phyloP scores from a whole-genome alignment of 2,888 invertebrate genomes.

The Orthonevra nobilis region DNA sequence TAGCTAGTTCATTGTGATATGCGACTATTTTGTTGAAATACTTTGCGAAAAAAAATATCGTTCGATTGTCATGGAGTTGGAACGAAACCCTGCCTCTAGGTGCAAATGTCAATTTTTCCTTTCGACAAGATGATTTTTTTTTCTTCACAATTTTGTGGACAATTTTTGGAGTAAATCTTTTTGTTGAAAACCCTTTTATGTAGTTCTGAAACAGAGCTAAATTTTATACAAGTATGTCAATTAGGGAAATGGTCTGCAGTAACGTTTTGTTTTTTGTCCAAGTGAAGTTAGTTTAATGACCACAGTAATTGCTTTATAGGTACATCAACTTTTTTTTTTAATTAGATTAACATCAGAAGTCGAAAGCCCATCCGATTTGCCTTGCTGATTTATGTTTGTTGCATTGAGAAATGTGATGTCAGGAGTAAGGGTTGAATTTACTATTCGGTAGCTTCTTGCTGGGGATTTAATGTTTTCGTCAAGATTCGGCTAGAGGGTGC shows the following conservation, averaged over 20 bases:
- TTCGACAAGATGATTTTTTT: conserved; percentile 15
- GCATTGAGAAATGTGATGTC: neutral
- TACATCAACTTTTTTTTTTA: conserved; percentile 50
- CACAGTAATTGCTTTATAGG: conserved; percentile 54
- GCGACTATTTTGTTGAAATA: conserved; percentile 18
- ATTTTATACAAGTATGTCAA: too few relatives aligned
- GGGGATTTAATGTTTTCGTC: conserved; percentile 28
- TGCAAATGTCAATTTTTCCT: conserved; percentile 68
- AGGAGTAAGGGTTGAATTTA: neutral
- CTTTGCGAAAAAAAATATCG: conserved; percentile 42
- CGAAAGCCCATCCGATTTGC: conserved; percentile 41
- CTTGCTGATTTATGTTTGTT: too few relatives aligned
- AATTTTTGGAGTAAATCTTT: conserved; percentile 18
- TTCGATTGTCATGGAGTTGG: conserved; percentile 24
- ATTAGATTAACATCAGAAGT: conserved; percentile 64
- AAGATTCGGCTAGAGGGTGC: neutral
- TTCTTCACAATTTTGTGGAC: conserved; percentile 11
- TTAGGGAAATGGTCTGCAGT: too few relatives aligned
- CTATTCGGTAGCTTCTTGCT: neutral
- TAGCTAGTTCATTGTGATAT: neutral
- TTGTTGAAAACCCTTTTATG: too few relatives aligned
- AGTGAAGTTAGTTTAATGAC: conserved; percentile 46
- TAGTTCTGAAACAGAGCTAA: too few relatives aligned
- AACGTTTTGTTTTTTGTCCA: conserved; percentile 23
- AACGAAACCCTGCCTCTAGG: conserved; percentile 67